These are phyloP conservation scores for Silurus lanzhouensis DNA, from an alignment of 2,797 vertebrate species.

Conservation along the genomic window DNA sequence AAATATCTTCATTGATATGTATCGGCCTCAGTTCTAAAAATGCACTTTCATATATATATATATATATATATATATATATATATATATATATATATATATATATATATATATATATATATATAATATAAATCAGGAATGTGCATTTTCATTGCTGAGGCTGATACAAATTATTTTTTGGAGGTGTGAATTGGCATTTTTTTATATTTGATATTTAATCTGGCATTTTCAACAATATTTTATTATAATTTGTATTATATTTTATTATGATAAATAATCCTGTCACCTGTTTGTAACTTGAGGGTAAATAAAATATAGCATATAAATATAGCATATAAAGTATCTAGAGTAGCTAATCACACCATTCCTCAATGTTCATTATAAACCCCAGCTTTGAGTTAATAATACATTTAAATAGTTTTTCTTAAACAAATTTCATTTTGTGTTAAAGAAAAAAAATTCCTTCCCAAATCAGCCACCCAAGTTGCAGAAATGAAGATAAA, in stretches of 20 bases:
- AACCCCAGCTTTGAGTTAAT: neutral
- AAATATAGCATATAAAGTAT: neutral
- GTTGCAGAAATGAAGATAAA: conserved; percentile 48
- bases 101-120: no score
- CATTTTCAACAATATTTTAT: neutral
- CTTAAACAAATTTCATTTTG: conserved; percentile 52
- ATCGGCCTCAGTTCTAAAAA: no score
- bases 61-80: no score
- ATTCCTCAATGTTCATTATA: conserved; percentile 23
- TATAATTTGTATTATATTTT: neutral
- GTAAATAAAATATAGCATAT: neutral
- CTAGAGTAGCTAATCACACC: conserved; percentile 7
- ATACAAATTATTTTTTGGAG: no score
- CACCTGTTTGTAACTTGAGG: neutral
- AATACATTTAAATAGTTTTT: conserved; percentile 40
- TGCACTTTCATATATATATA: no score
- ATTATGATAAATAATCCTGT: conserved; percentile 14
- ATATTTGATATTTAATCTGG: no score
- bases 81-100: no score
- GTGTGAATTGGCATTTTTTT: no score
- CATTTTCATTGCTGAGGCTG: no score
- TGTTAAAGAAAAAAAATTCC: neutral
- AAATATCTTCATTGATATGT: no score
- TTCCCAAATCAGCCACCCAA: conserved; percentile 1
- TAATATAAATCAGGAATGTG: no score